These are phyloP conservation scores for Triplophysa bombifrons DNA, from an alignment of 2,797 vertebrate genomes.

Conservation along the genomic window DNA sequence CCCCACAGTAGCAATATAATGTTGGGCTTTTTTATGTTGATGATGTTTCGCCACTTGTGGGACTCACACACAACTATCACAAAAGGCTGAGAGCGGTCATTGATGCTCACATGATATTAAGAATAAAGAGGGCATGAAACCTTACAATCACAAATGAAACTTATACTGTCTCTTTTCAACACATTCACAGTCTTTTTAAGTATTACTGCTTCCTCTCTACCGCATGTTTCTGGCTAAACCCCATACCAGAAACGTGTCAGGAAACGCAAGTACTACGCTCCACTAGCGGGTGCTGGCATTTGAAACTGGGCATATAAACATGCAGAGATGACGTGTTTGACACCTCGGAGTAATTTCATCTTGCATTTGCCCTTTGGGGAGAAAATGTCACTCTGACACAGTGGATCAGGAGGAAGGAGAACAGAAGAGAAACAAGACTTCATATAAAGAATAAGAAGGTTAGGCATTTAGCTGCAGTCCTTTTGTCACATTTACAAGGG, in stretches of 20 bases:
- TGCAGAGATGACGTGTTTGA: conserved; percentile 64
- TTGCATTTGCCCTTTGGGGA: conserved; percentile 68
- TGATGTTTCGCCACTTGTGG: background rate
- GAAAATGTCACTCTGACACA: conserved; percentile 65
- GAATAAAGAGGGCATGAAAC: background rate
- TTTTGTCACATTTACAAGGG: background rate
- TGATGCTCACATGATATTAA: background rate
- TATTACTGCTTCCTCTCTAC: conserved; percentile 8
- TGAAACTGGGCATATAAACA: conserved; percentile 61
- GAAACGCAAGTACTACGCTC: conserved; percentile 52
- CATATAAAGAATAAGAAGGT: conserved; percentile 24
- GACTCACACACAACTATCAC: background rate
- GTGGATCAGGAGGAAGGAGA: conserved; percentile 37
- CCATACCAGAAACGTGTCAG: conserved; percentile 56
- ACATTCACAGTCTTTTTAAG: background rate
- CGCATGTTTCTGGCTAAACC: conserved; percentile 1
- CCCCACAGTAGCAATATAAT: background rate
- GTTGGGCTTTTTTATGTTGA: background rate
- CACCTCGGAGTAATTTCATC: conserved; percentile 60
- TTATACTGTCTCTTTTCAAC: background rate
- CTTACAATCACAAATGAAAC: background rate
- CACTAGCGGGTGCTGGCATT: conserved; percentile 63
- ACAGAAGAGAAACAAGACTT: conserved; percentile 22
- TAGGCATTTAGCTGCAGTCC: background rate
- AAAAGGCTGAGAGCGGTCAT: background rate